Percentiles rank a stretch among this genome's conserved stretches.
Conservation (phyloP, 1,140 invertebrate genomes). For the Drosophila albomicans region DNA sequence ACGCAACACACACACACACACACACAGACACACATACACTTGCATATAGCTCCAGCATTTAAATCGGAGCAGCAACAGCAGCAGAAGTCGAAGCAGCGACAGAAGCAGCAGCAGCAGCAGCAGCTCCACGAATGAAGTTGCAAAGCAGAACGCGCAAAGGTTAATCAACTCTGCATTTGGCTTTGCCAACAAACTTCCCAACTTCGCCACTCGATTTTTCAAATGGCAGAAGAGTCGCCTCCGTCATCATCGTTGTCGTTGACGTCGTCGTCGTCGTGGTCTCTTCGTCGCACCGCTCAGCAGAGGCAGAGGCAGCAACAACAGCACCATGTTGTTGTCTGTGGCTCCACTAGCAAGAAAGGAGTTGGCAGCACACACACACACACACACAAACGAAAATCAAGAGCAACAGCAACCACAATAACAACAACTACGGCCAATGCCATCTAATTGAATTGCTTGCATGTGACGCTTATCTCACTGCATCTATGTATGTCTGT, state of each 20-base stretch:
- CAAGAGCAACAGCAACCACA: constrained; percentile 26
- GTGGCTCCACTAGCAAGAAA: constrained; percentile 59
- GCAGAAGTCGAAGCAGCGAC: constrained; percentile 21
- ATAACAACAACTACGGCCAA: constrained; percentile 51
- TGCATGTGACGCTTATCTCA: constrained; percentile 57
- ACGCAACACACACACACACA: constrained; percentile 50
- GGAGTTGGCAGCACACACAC: constrained; percentile 43
- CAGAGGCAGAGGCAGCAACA: neutral
- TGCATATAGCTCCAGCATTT: constrained; percentile 59
- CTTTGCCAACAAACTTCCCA: constrained; percentile 49
- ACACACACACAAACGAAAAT: constrained; percentile 17
- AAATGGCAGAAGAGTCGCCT: constrained; percentile 50
- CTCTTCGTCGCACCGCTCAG: constrained; percentile 15
- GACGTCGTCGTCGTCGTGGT: constrained; percentile 6
- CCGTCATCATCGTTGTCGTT: constrained; percentile 18
- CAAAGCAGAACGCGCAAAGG: constrained; percentile 83
- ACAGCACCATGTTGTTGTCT: constrained; percentile 67
- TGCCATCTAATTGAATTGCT: constrained; percentile 77
- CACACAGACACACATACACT: neutral
- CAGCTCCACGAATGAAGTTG: constrained; percentile 73
- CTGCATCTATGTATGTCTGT: constrained; percentile 11
- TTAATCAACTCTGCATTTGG: constrained; percentile 82
- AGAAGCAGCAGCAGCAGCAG: constrained; percentile 21
- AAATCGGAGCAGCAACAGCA: constrained; percentile 70
- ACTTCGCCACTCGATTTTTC: constrained; percentile 48